Conservation (phyloP, 2,797 vertebrate species). For the Chloroceryle inda region DNA sequence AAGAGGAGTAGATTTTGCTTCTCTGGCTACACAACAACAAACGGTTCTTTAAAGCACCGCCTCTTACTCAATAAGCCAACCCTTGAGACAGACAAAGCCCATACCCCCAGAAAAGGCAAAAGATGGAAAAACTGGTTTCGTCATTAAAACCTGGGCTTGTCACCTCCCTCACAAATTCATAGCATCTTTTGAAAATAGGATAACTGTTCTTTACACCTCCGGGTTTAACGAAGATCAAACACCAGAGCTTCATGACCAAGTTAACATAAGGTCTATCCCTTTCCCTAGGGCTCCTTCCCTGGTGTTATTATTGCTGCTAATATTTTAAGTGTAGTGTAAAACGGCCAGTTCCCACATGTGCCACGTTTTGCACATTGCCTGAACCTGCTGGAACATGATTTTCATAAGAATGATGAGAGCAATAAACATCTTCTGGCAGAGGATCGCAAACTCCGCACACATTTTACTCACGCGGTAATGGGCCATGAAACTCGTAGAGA, state of each 20-base stretch:
- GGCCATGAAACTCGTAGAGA: constrained; percentile 82
- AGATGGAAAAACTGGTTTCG: constrained; percentile 20
- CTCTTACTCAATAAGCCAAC: constrained; percentile 20
- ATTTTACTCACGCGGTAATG: constrained; percentile 83
- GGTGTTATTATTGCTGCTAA: constrained; percentile 77
- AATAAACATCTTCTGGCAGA: constrained; percentile 85
- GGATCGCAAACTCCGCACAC: constrained; percentile 82
- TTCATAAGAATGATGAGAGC: constrained; percentile 82
- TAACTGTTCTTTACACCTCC: constrained; percentile 57
- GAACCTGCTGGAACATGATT: constrained; percentile 84
- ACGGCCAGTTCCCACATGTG: constrained; percentile 81
- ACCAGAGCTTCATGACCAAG: constrained; percentile 73
- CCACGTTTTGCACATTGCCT: constrained; percentile 74
- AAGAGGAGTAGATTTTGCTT: background rate
- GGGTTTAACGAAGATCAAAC: constrained; percentile 62
- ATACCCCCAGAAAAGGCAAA: background rate
- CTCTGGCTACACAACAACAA: background rate
- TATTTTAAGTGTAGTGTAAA: constrained; percentile 78
- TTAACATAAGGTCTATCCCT: constrained; percentile 50
- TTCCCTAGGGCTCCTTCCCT: constrained; percentile 72
- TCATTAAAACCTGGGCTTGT: constrained; percentile 10
- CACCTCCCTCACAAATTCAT: constrained; percentile 2
- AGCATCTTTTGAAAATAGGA: constrained; percentile 49
- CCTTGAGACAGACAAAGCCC: background rate
- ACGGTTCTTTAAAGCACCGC: background rate